Conservation (phyloP, 2,888 invertebrate species). For the Microdon myrmicae region DNA sequence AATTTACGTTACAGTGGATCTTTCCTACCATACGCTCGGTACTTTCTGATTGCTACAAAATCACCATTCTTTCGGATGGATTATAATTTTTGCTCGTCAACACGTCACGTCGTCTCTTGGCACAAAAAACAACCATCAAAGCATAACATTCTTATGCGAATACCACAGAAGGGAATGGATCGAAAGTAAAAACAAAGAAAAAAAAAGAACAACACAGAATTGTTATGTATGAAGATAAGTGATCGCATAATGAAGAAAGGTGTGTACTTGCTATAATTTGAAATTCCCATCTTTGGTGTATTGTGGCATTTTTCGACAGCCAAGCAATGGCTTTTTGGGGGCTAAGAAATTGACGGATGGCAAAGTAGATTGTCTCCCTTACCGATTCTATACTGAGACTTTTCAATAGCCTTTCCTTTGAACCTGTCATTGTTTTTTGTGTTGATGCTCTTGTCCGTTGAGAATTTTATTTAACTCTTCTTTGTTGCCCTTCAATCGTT, state of each 20-base stretch:
- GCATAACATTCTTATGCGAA: constrained; percentile 43
- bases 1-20: constrained; percentile 32
- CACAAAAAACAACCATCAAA: constrained; percentile 1
- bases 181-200: constrained; percentile 11
- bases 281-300: constrained; percentile 51
- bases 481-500: constrained; percentile 1
- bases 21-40: constrained; percentile 24
- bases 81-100: constrained; percentile 39
- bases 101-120: constrained; percentile 1
- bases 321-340: constrained; percentile 36
- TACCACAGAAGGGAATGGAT: constrained; percentile 32
- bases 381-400: not conserved
- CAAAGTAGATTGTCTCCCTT: constrained; percentile 39
- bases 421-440: not conserved
- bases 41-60: constrained; percentile 45
- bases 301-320: constrained; percentile 46
- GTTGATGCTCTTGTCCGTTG: constrained; percentile 9
- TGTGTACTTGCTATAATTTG: constrained; percentile 53
- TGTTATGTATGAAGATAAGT: constrained; percentile 48
- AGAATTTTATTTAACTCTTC: constrained; percentile 21
- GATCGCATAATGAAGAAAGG: constrained; percentile 52
- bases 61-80: constrained; percentile 44
- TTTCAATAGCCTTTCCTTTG: not conserved
- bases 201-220: constrained; percentile 17
- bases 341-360: constrained; percentile 46